Conservation (phyloP, 2,888 invertebrate species). For the Aethes cnicana region DNA sequence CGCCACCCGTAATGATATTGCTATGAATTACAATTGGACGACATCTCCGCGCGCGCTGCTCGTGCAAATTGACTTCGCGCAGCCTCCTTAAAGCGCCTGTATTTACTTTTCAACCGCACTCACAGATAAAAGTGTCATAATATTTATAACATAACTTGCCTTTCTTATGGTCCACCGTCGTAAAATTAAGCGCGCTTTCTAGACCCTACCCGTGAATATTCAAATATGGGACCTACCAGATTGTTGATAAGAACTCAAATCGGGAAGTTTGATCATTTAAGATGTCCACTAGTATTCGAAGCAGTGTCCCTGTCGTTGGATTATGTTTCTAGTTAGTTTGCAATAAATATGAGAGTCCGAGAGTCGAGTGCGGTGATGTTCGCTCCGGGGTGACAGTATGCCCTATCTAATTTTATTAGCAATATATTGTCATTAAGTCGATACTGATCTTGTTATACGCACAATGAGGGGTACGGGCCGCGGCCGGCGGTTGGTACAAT, state of each 20-base stretch:
- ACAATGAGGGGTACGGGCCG: slow-evolving; percentile 72
- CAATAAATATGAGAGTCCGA: slow-evolving; percentile 77
- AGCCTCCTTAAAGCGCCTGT: slow-evolving; percentile 52
- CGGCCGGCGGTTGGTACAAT: slow-evolving; percentile 64
- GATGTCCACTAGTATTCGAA: slow-evolving; percentile 61
- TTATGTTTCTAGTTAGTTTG: slow-evolving; percentile 79
- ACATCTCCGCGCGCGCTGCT: slow-evolving; percentile 44
- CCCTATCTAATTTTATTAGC: slow-evolving; percentile 82
- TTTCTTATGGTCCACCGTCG: slow-evolving; percentile 75
- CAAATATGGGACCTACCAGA: slow-evolving; percentile 53
- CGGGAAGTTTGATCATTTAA: slow-evolving; percentile 45
- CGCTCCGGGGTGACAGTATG: slow-evolving; percentile 68
- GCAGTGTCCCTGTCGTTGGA: slow-evolving; percentile 67
- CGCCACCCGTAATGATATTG: slow-evolving; percentile 53
- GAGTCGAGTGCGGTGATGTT: slow-evolving; percentile 61
- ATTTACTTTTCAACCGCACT: slow-evolving; percentile 74
- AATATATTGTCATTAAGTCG: slow-evolving; percentile 83
- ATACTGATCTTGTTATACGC: slow-evolving; percentile 83
- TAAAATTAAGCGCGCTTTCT: slow-evolving; percentile 72
- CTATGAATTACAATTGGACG: slow-evolving; percentile 49
- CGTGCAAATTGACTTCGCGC: slow-evolving; percentile 54
- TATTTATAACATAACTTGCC: slow-evolving; percentile 78
- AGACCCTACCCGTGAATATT: slow-evolving; percentile 42
- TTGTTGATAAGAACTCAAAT: slow-evolving; percentile 61
- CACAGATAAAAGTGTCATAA: slow-evolving; percentile 80